Evolutionary conservation across 1,140 invertebrate genomes (phyloP), one percentile per base, ranked within the genome.

Genomic region (Zaprionus taronus): DNA sequence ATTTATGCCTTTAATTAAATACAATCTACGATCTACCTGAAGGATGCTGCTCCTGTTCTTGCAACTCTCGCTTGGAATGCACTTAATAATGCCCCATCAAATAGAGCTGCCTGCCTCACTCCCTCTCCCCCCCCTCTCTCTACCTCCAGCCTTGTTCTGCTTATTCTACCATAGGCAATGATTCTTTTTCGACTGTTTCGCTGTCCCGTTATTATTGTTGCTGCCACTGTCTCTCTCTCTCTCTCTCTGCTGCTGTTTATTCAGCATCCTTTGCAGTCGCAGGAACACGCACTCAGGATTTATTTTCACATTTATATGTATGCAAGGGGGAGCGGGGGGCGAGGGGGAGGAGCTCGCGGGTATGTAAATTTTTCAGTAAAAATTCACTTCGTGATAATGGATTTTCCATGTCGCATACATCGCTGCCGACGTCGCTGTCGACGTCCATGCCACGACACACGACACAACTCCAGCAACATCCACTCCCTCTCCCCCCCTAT

Each of bases 1-100:
- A 89, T 89, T 89, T 89, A 89, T 89, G 84, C 85, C 84, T 90
- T 89, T 89, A 89, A 89, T 89, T 89, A 89, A 89, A 89, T 89
- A 81, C 81, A 89, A 89, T 20, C 47, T 24, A 24, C 47, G 47
- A 51, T 22, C 47, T 51, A 51, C 47, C 47, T 51, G 47, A n/a
- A 47, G n/a, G 41, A n/a, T 51, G 0, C 47, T 12, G 7, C 47
- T 49, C 47, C 47, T 22, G 17, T 7, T 20, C 9, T 20, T 51
- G 47, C 47, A 51, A 41, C 15, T 24, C 41, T 47, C 41, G 20
- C 55, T 31, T 24, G 31, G 4, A 36, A 86, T 79, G 85, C 78
- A 83, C 81, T 83, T 80, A 76, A 86, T 85, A 86, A 85, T 71
- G 57, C 56, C 51, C 84, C 84, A 89, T 89, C 85, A 84, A 89